Conservation (phyloP, 2,888 invertebrate species). For the Drosophila testacea region DNA sequence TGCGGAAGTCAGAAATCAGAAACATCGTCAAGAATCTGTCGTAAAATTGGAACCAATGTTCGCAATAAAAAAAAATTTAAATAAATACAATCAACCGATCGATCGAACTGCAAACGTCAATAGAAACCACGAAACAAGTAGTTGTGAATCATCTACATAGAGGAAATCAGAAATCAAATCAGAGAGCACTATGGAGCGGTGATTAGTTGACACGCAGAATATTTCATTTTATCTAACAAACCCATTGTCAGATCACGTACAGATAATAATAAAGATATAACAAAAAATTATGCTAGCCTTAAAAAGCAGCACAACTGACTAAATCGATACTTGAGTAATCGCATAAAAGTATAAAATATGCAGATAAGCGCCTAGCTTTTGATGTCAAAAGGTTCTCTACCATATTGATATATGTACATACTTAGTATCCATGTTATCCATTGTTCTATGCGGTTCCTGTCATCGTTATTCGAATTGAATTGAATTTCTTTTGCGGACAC, state of each 20-base stretch:
- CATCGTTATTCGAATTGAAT: slow-evolving; percentile 4
- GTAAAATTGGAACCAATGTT: slow-evolving; percentile 37
- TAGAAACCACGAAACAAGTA: slow-evolving; percentile 7
- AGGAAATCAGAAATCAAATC: slow-evolving; percentile 49
- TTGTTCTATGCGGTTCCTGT: slow-evolving; percentile 28
- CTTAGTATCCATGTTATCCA: slow-evolving; percentile 4
- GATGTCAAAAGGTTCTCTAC: slow-evolving; percentile 14
- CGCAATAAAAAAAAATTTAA: slow-evolving; percentile 26
- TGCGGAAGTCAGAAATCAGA: slow-evolving; percentile 50
- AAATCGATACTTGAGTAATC: slow-evolving; percentile 9
- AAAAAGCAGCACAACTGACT: slow-evolving; percentile 31
- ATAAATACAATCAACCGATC: slow-evolving; percentile 15
- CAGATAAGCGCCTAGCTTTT: slow-evolving; percentile 17
- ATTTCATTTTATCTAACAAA: neutral
- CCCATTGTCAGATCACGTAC: slow-evolving; percentile 56
- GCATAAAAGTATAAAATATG: slow-evolving; percentile 16
- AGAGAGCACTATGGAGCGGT: slow-evolving; percentile 43
- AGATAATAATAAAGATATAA: slow-evolving; percentile 42
- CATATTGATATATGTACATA: slow-evolving; percentile 6
- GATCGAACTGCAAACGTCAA: slow-evolving; percentile 24
- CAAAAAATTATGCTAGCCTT: slow-evolving; percentile 72
- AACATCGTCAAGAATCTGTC: slow-evolving; percentile 38
- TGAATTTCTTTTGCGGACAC: slow-evolving; percentile 31
- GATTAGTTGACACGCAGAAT: slow-evolving; percentile 40
- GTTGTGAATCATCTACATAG: slow-evolving; percentile 54